phyloP scores from a whole-genome alignment of 1,140 invertebrate species.

The Listronotus bonariensis region DNA sequence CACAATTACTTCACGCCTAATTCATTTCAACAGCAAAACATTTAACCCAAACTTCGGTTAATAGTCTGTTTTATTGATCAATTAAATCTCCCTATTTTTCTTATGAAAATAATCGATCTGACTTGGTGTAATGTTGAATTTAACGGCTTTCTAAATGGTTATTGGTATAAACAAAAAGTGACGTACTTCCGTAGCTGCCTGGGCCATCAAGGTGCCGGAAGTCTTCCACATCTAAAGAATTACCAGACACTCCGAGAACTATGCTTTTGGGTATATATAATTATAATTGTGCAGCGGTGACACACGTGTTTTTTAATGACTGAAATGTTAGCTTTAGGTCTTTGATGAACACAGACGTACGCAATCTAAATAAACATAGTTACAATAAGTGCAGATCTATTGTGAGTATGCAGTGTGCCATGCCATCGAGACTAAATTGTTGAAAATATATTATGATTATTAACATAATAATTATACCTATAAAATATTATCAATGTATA shows the following conservation, averaged over 20 bases:
- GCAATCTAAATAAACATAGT: slow-evolving; percentile 31
- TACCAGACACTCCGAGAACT: slow-evolving; percentile 4
- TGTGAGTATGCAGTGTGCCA: slow-evolving; percentile 1
- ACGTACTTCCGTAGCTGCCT: slow-evolving; percentile 48
- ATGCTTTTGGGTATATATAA: slow-evolving; percentile 5
- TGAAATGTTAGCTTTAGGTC: slow-evolving; percentile 26
- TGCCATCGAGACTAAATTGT: too few relatives aligned
- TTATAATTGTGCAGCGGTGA: slow-evolving; percentile 20
- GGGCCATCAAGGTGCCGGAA: slow-evolving; percentile 39
- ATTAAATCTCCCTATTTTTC: slow-evolving; percentile 48
- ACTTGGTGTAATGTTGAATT: slow-evolving; percentile 42
- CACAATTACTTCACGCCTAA: slow-evolving; percentile 40
- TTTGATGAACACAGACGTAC: slow-evolving; percentile 33
- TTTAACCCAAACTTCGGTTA: slow-evolving; percentile 44
- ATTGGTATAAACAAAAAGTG: slow-evolving; percentile 49
- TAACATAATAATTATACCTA: too few relatives aligned
- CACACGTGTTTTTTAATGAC: slow-evolving; percentile 31
- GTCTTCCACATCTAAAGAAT: slow-evolving; percentile 38
- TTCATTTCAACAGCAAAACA: slow-evolving; percentile 37
- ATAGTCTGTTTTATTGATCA: slow-evolving; percentile 48
- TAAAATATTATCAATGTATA: too few relatives aligned
- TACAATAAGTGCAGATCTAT: slow-evolving; percentile 34
- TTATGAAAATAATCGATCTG: slow-evolving; percentile 50
- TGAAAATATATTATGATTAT: too few relatives aligned
- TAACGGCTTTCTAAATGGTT: slow-evolving; percentile 51